phyloP scores from a whole-genome alignment of 2,888 invertebrate genomes.

The Gastrophysa polygoni region DNA sequence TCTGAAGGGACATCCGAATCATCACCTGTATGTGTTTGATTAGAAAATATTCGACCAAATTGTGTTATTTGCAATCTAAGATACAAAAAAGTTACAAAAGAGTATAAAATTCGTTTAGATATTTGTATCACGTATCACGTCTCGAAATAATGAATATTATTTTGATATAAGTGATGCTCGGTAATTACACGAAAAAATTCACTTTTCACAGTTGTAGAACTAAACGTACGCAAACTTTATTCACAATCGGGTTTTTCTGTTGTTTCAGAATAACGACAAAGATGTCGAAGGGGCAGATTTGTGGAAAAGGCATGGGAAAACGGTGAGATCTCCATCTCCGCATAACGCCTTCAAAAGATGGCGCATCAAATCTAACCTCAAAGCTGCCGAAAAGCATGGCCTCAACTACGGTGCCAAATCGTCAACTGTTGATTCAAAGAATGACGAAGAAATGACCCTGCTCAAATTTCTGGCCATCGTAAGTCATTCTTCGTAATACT shows the following conservation, averaged over 20 bases:
- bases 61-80: too few species aligned
- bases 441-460: slow-evolving; percentile 60
- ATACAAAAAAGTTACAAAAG: too few species aligned
- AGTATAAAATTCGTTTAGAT: too few species aligned
- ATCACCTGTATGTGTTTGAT: too few species aligned
- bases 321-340: slow-evolving; percentile 49
- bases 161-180: too few species aligned
- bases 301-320: slow-evolving; percentile 52
- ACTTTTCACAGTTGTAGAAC: too few species aligned
- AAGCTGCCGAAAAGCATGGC: slow-evolving; percentile 43
- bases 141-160: too few species aligned
- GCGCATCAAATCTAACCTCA: slow-evolving; percentile 47
- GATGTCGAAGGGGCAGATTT: slow-evolving; percentile 54
- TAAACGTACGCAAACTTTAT: too few species aligned
- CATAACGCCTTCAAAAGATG: slow-evolving; percentile 56
- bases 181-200: too few species aligned
- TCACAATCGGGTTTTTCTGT: slow-evolving; percentile 19
- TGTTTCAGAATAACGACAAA: slow-evolving; percentile 56
- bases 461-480: slow-evolving; percentile 82
- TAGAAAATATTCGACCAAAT: too few species aligned
- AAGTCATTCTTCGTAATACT: slow-evolving; percentile 60
- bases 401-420: slow-evolving; percentile 37
- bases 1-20: too few species aligned
- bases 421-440: slow-evolving; percentile 29
- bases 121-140: too few species aligned